Base-by-base conservation (phyloP, 64 coral and sea anemone genomes). In the Dendrophyllia cribrosa region DNA sequence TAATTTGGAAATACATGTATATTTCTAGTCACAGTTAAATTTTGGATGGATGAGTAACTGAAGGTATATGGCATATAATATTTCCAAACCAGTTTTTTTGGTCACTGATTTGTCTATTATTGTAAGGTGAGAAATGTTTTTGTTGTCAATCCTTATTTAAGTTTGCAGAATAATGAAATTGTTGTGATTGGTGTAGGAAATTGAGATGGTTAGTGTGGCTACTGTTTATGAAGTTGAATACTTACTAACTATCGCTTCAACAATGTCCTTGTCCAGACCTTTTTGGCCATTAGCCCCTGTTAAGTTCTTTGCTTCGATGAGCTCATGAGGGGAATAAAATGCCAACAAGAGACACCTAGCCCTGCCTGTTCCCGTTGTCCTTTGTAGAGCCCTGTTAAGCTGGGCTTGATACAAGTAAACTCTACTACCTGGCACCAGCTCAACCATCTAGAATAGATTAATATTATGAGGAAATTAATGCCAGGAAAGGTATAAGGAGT, bases 291-390 rank as follows among this genome's bases (percentile, higher is more conserved):
- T 67, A 1, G 81, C 81, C 8, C 81, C 81, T 26, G 24, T 61
- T 8, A 68, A 15, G 58, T 85, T 85, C 5, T 59, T 8, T 3
- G 81, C 81, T 25, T 85, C 24, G 6, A 85, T 45, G 6, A 85
- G 60, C 66, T 85, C 81, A 21, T 61, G 7, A 7, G 81, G 81
- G 6, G 25, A 21, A 43, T 84, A 65, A 16, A 85, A 66, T 65
- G 59, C 81, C 59, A 66, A 7, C 47, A 85, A 17, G 2, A 85
- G n/a, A 20, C 60, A 84, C 19, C 81, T 62, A 60, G 81, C 81
- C 48, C 81, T 61, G 16, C 13, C 62, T 82, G 21, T 60, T 58
- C 53, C 14, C 17, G 63, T 19, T 19, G 17, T n/a, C 6, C 63
- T 15, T 20, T 15, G 17, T n/a, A 66, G 17, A 16, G 63, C 63